Evolutionary conservation across 1,140 invertebrate genomes (phyloP).

Genomic region (Apis florea): DNA sequence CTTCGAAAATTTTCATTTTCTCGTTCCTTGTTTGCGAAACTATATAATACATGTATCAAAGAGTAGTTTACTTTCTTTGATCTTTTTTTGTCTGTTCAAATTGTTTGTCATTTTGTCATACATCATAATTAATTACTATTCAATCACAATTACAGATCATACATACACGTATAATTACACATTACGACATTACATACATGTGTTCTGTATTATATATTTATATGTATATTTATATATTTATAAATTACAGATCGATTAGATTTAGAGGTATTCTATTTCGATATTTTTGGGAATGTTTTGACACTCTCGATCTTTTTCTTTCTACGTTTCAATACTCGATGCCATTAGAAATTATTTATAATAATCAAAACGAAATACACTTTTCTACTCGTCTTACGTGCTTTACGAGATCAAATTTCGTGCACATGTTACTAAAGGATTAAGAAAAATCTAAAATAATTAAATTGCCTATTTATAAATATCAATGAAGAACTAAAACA

Average conservation of each 20-base stretch:
- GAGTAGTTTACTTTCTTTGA: neutral
- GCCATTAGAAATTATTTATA: slow-evolving; percentile 21
- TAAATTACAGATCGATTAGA: slow-evolving; percentile 44
- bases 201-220: slow-evolving; percentile 33
- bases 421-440: neutral
- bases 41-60: slow-evolving; percentile 46
- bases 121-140: slow-evolving; percentile 45
- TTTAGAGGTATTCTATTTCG: slow-evolving; percentile 27
- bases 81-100: neutral
- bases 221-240: slow-evolving; percentile 47
- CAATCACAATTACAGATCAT: slow-evolving; percentile 55
- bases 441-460: neutral
- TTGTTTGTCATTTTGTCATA: slow-evolving; percentile 41
- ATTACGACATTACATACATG: slow-evolving; percentile 51
- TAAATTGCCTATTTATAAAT: neutral
- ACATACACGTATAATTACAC: slow-evolving; percentile 57
- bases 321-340: slow-evolving; percentile 4
- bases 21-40: slow-evolving; percentile 41
- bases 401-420: slow-evolving; percentile 4
- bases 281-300: slow-evolving; percentile 23
- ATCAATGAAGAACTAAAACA: neutral
- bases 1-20: slow-evolving; percentile 40
- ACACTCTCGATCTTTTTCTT: neutral
- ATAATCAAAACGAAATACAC: slow-evolving; percentile 33
- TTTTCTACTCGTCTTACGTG: neutral